Conservation (phyloP, 92 coral and sea anemone species). For the Epizoanthus scotinus region DNA sequence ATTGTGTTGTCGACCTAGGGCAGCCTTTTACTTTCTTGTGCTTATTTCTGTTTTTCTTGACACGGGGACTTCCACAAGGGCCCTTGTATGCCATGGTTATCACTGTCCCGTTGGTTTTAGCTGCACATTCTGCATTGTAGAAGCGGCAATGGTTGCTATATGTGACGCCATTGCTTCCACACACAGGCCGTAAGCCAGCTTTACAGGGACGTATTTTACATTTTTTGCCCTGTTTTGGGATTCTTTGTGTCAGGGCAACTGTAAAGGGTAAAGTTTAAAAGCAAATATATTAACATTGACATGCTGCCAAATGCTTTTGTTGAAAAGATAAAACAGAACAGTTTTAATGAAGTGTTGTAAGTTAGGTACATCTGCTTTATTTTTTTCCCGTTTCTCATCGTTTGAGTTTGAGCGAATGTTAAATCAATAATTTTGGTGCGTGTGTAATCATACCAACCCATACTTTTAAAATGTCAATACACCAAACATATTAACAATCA, state of each 20-base stretch:
- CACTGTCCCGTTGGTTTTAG: slow-evolving; percentile 41
- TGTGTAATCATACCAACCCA: too few relatives aligned
- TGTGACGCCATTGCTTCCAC: slow-evolving; percentile 74
- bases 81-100: slow-evolving; percentile 55
- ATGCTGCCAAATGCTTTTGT: too few relatives aligned
- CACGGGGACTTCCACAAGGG: slow-evolving; percentile 51
- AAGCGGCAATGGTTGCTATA: slow-evolving; percentile 67
- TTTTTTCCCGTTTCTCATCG: too few relatives aligned
- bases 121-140: slow-evolving; percentile 66
- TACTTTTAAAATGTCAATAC: too few relatives aligned
- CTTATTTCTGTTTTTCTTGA: slow-evolving; percentile 33
- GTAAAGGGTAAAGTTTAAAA: not conserved
- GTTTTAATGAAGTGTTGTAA: too few relatives aligned
- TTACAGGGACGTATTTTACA: slow-evolving; percentile 13
- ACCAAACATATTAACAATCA: too few relatives aligned
- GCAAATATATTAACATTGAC: not conserved
- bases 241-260: slow-evolving; percentile 5
- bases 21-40: slow-evolving; percentile 46
- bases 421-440: too few relatives aligned
- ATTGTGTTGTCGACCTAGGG: slow-evolving; percentile 39
- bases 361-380: too few relatives aligned
- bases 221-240: not conserved
- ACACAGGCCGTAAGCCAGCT: slow-evolving; percentile 46
- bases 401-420: too few relatives aligned
- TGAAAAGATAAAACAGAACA: too few relatives aligned